Evolutionary conservation across 2,113 vertebrate genomes (phyloP), one percentile per base, ranked within the genome.

Genomic region (human): DNA sequence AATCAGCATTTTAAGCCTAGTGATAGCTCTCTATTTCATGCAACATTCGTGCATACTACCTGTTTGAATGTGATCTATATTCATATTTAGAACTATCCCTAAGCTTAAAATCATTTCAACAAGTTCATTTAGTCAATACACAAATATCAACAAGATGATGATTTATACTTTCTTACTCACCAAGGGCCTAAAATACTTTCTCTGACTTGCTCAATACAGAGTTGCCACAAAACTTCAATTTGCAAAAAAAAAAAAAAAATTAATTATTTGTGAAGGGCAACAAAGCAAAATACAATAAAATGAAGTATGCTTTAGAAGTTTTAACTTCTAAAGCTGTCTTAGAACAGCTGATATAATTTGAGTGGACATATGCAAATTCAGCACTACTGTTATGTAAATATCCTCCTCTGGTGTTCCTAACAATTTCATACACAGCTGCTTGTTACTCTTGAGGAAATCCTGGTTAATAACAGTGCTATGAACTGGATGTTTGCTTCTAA

Each of bases 331-430:
- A 92, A 76, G 30, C 38, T 92, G 72, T 27, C 20, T 86, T 64
- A 76, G 5, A 45, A 48, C 27, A 20, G 8, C 18, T 73, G 66
- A 59, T 32, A 75, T 32, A 68, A 87, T 95, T 89, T 96, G 89
- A 73, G 72, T 59, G 70, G 84, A n/a, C 16, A 78, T 59, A 87
- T 87, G 81, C 87, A 97, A 97, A 96, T 75, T 35, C 94, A 81
- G 86, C 57, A 52, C 35, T 40, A 52, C 66, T 96, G 40, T 85
- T 83, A 72, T 2, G 22, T 76, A 87, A 94, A 90, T 90, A 50
- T 59, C 55, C 18, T 86, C 35, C 43, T 57, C 35, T 20, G 52
- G 5, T 45, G 18, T 76, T 89, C 30, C 64, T 84, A 72, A 87
- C 8, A 83, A 32, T 73, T 93, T 92, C 45, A 68, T 52, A n/a